A percentile compares a stretch with the other conserved stretches of the same genome.
Conservation (phyloP, 2,888 invertebrate genomes). For the Erebia ligea region DNA sequence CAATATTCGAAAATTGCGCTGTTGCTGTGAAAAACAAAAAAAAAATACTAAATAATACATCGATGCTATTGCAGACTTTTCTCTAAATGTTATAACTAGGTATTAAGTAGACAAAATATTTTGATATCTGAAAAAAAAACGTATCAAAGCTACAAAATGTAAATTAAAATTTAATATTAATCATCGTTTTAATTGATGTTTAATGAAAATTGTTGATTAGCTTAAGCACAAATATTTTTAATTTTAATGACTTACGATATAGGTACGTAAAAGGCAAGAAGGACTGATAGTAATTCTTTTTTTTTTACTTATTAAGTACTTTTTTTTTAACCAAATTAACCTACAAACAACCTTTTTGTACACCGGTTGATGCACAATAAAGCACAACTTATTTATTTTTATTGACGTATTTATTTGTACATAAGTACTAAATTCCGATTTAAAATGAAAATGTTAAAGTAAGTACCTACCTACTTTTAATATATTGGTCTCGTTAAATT, state of each 20-base stretch:
- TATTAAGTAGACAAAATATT: no score
- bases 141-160: no score
- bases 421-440: background rate
- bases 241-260: background rate
- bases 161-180: background rate
- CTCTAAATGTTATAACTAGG: no score
- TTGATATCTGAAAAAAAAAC: no score
- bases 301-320: background rate
- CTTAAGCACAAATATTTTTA: constrained; percentile 7
- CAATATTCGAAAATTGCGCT: no score
- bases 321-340: no score
- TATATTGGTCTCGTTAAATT: no score
- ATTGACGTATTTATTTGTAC: background rate
- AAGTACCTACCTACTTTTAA: no score
- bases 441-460: background rate
- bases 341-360: no score
- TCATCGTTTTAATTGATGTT: background rate
- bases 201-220: constrained; percentile 6
- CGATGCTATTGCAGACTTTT: no score
- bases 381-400: constrained; percentile 4
- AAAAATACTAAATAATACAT: no score
- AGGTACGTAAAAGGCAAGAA: background rate
- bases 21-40: no score
- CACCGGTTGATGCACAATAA: constrained; percentile 13
- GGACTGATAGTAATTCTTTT: background rate